Base-by-base conservation (phyloP, 2,113 vertebrate genomes). In the Cottus gobio region DNA sequence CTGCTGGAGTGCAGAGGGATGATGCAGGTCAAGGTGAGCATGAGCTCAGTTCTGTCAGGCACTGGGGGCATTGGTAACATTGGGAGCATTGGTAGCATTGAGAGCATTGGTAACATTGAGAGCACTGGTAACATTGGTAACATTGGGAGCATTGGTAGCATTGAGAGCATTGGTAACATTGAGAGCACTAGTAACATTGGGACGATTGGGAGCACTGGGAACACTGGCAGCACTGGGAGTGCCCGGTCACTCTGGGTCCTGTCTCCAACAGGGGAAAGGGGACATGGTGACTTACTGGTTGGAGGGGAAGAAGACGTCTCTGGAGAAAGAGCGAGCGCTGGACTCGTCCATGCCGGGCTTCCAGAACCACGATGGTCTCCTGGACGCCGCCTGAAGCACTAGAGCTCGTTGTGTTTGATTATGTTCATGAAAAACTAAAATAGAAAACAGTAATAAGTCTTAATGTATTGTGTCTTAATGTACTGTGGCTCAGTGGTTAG, bases 241-340 rank as follows among this genome's bases (percentile, higher is more conserved):
- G 2, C 30, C 0, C 28, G 11, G 4, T 67, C 39, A 82, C 58
- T 0, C 11, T 34, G 61, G 10, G 0, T 1, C 15, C 18, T 42
- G 3, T 74, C 16, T 57, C 44, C 7, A 9, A 11, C 88, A 96
- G 96, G 96, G 96, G 0, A 97, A 96, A 91, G 94, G 97, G 5
- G 94, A 97, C 83, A 96, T 96, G 96, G 91, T 96, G 67, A 97
- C 96, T 0, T 96, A 96, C 80, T 97, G 95, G 95, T 89, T 97
- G 71, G 93, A 96, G 86, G 95, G 95, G 24, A 97, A 96, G 83
- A 93, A 93, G 82, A 60, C 67, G 5, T 50, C 73, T 66, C 61
- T 70, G 39, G 61, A 79, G 67, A 68, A 22, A 31, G 87, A 89
- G 22, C 15, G 30, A 13, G 4, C 6, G 31, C 62, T 44, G 1